Conservation (phyloP, 2,113 vertebrate species). For the Chamaea fasciata region DNA sequence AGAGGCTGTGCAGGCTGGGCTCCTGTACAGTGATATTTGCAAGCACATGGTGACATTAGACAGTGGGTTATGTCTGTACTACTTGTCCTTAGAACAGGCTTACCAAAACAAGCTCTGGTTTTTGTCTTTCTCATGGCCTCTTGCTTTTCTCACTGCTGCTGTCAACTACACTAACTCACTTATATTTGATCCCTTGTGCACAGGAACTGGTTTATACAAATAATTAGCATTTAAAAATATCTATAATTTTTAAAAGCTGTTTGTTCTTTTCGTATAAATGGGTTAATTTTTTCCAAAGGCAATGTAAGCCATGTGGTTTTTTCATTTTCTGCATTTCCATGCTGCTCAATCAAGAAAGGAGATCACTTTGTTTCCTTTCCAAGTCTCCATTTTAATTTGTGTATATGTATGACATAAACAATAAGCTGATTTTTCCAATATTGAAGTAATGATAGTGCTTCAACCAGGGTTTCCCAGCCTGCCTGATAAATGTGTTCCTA, state of each 20-base stretch:
- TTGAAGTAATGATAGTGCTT: background rate
- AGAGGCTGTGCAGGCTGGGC: conserved; percentile 11
- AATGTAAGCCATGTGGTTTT: background rate
- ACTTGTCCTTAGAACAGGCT: background rate
- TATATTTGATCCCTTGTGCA: background rate
- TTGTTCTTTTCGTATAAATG: background rate
- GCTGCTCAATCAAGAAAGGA: background rate
- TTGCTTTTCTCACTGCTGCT: background rate
- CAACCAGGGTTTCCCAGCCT: background rate
- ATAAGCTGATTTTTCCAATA: background rate
- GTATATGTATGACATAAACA: background rate
- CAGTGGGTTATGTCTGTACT: background rate
- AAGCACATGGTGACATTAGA: conserved; percentile 13
- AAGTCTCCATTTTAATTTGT: background rate
- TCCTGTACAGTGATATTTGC: conserved; percentile 11
- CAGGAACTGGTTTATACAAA: background rate
- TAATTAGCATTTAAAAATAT: background rate
- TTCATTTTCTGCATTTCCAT: background rate
- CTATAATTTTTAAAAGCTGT: background rate
- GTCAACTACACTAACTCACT: background rate
- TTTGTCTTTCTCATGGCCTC: background rate
- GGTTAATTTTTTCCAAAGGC: background rate
- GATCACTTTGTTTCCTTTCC: background rate
- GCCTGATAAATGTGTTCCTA: background rate
- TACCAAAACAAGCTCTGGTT: conserved; percentile 13